Evolutionary conservation across 2,888 invertebrate species (phyloP), one percentile per base, ranked within the genome.

Genomic region (Gastrophysa polygoni): DNA sequence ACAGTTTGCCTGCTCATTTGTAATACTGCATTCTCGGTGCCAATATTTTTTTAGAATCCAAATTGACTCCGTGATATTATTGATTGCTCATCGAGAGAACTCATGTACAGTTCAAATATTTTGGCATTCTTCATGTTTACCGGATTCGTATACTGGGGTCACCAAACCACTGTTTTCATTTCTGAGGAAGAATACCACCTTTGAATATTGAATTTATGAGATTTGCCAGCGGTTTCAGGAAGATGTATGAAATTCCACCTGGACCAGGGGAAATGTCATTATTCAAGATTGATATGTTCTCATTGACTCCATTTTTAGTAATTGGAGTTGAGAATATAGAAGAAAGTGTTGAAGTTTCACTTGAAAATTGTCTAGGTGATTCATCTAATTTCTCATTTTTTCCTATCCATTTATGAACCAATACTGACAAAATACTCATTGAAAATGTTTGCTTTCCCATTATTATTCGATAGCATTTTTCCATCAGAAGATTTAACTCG

Each of bases 311-410:
- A n/a, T n/a, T n/a, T n/a, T n/a, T n/a, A n/a, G n/a, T n/a, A n/a
- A n/a, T n/a, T n/a, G n/a, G n/a, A n/a, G n/a, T n/a, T n/a, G n/a
- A n/a, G n/a, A n/a, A n/a, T n/a, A n/a, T n/a, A n/a, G n/a, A n/a
- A n/a, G n/a, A n/a, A n/a, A 47, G 46, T 1, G 46, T 6, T 47
- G 46, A 47, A 47, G 46, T 8, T 47, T 47, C 46, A 17, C 18
- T 47, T 47, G 5, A 18, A 10, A 47, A 47, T 47, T 47, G 46
- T 47, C 46, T 47, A 17, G 46, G 46, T 47, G 18, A 47, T 47
- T 47, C 46, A 8, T 47, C 6, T 6, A 47, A 6, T 47, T 47
- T 47, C 18, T 47, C 46, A 47, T 17, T 47, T 10, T 47, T 16
- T 47, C 18, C n/a, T n/a, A n/a, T n/a, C n/a, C n/a, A n/a, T n/a